Conservation (phyloP, 2,797 vertebrate species). For the Brachyalestes nurse region DNA sequence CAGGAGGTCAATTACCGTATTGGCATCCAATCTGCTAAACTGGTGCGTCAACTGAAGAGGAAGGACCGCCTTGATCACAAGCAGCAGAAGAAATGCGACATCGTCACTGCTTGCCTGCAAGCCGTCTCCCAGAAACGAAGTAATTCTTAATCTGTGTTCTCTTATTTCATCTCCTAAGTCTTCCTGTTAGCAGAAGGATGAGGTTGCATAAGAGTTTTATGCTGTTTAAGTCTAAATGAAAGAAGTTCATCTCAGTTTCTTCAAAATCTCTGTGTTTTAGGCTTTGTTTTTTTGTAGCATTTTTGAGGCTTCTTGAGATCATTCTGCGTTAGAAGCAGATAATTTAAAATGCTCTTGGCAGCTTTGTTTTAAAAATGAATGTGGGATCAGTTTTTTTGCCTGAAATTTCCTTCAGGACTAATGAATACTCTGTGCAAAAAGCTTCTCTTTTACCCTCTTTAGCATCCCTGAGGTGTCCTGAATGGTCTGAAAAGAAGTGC, state of each 20-base stretch:
- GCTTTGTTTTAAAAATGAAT: not conserved
- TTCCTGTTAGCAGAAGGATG: not conserved
- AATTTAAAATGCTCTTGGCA: not conserved
- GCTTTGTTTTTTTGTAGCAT: not conserved
- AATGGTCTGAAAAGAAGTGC: not conserved
- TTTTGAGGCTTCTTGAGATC: not conserved
- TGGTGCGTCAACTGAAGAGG: constrained; percentile 91
- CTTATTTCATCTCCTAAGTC: constrained; percentile 6
- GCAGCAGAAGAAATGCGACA: constrained; percentile 91
- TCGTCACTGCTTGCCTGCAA: constrained; percentile 94
- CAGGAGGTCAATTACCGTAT: constrained; percentile 87
- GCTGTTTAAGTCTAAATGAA: not conserved
- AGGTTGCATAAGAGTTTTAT: not conserved
- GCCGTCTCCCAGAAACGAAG: constrained; percentile 93
- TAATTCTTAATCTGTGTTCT: constrained; percentile 74
- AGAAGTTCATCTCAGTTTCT: not conserved
- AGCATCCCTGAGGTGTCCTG: not conserved
- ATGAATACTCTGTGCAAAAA: not conserved
- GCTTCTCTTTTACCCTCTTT: not conserved
- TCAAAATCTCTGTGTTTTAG: not conserved
- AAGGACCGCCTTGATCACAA: constrained; percentile 88
- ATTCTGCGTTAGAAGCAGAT: not conserved
- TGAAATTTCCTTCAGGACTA: not conserved
- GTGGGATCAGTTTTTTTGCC: not conserved
- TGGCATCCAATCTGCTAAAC: constrained; percentile 87